These are phyloP conservation scores for Gulo gulo DNA, from an alignment of 2,113 vertebrate species.

Conservation along the genomic window DNA sequence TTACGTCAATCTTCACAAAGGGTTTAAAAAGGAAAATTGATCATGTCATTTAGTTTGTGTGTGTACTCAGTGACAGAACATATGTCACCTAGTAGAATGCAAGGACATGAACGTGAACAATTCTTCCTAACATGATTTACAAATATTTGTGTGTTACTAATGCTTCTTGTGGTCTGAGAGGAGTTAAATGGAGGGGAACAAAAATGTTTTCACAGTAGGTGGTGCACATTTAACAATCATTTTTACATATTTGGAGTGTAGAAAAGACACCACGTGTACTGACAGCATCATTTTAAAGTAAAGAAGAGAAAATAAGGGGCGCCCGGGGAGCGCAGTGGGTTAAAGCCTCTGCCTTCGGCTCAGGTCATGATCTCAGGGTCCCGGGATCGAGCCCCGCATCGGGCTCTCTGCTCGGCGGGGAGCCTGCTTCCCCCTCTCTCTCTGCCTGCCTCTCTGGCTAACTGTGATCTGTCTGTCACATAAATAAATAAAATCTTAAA, in stretches of 20 bases:
- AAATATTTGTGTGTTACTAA: neutral
- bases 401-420: no score
- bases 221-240: neutral
- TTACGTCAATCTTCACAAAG: neutral
- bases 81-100: neutral
- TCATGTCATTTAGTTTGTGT: neutral
- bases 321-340: no score
- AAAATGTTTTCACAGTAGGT: neutral
- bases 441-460: no score
- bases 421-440: no score
- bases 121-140: neutral
- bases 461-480: no score
- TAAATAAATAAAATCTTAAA: no score
- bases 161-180: neutral
- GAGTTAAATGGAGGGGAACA: neutral
- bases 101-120: neutral
- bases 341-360: no score
- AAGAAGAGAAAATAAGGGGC: neutral
- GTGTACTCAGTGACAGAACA: neutral
- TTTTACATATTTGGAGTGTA: neutral
- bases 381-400: no score
- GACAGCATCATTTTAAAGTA: neutral
- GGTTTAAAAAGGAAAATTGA: neutral
- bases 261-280: neutral
- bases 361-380: no score